These are phyloP conservation scores for Anableps anableps DNA, from an alignment of 2,797 vertebrate species.

Conservation along the genomic window DNA sequence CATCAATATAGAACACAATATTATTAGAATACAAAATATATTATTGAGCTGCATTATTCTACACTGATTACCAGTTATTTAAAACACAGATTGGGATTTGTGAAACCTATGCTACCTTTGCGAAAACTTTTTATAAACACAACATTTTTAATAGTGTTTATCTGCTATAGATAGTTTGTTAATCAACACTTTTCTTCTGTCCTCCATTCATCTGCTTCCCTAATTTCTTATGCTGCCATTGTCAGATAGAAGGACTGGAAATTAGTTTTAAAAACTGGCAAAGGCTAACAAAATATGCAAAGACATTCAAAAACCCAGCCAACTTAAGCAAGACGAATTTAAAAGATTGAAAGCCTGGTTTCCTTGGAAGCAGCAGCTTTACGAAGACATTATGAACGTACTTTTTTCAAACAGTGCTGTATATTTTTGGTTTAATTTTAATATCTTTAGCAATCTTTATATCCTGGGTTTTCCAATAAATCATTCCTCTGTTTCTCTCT, in stretches of 20 bases:
- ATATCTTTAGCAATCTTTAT: conserved; percentile 20
- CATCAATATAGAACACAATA: neutral
- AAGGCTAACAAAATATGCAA: neutral
- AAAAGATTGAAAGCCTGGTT: neutral
- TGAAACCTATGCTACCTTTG: neutral
- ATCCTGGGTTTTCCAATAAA: neutral
- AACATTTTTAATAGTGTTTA: neutral
- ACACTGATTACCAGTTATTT: neutral
- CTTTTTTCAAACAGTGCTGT: neutral
- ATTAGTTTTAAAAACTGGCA: neutral
- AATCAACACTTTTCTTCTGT: neutral
- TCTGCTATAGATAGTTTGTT: neutral
- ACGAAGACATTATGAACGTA: neutral
- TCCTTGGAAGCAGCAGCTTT: neutral
- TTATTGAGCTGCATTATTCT: neutral
- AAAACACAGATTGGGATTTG: neutral
- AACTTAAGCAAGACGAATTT: neutral
- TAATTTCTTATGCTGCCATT: neutral
- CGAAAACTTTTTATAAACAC: neutral
- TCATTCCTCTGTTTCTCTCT: conserved; percentile 9
- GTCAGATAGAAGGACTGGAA: neutral
- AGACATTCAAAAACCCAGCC: neutral
- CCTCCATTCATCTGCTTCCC: neutral
- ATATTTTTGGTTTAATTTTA: conserved; percentile 1
- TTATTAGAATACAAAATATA: neutral